Base-by-base conservation (phyloP, 2,888 invertebrate species). In the Xanthorhoe designata region DNA sequence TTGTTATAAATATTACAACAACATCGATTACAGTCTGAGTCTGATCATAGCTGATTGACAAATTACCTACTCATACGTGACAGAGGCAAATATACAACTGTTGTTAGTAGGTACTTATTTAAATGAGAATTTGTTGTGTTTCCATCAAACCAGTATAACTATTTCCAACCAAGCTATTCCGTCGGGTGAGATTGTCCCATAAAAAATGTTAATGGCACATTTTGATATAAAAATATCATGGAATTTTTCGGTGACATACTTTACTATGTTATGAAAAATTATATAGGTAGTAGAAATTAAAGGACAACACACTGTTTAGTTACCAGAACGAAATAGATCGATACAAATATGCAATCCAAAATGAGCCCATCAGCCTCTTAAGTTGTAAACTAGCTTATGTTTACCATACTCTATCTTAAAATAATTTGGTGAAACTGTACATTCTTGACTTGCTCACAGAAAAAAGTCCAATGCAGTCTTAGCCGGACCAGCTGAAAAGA, bases 1-100 rank as follows among this genome's bases (percentile, higher is more conserved):
- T 68, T 88, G 88, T 86, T 86, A 90, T 91, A 91, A 91, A 91
- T 91, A 87, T 89, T 91, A 91, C 88, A 90, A 88, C 90, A 91
- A 81, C 66, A 74, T 72, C 17, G n/a, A 49, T 19, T 42, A 63
- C 10, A 52, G 9, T 50, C 49, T n/a, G n/a, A n/a, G n/a, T n/a
- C n/a, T n/a, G n/a, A n/a, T n/a, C 32, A 18, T 51, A 54, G 58
- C 24, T 24, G 29, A 61, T 57, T 66, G 56, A 45, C 52, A 24
- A 10, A 60, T 56, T 56, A 2, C n/a, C n/a, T n/a, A n/a, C 24
- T 4, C 2, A 13, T 0, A 13, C 10, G 13, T 13, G 13, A 42
- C 38, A 42, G 2, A 42, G 9, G 24, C 7, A 42, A 2, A 42
- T 13, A 42, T 13, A 42, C 38, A 42, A 13, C 38, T 42, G 9